phyloP scores from a whole-genome alignment of 2,888 invertebrate species.

The Meta bourneti region DNA sequence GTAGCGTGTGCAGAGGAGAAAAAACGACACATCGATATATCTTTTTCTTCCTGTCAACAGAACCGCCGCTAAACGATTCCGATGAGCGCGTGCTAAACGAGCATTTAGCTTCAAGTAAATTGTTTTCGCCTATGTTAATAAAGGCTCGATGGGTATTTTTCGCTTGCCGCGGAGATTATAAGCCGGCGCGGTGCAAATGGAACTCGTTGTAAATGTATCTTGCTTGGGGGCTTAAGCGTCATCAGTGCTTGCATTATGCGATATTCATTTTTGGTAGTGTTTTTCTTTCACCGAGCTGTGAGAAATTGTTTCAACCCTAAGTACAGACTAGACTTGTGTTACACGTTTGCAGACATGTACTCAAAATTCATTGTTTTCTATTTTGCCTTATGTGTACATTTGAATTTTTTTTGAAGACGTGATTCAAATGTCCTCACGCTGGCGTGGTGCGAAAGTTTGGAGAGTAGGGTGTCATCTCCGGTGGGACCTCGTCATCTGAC shows the following conservation, averaged over 20 bases:
- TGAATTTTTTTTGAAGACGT: no score
- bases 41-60: slow-evolving; percentile 13
- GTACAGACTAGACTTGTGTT: no score
- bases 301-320: no score
- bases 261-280: no score
- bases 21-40: slow-evolving; percentile 33
- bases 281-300: no score
- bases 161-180: background rate
- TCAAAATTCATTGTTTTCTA: no score
- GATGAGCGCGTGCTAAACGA: slow-evolving; percentile 28
- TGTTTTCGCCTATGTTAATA: slow-evolving; percentile 22
- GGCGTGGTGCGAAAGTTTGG: no score
- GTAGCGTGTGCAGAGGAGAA: slow-evolving; percentile 14
- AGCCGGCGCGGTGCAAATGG: background rate
- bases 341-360: no score
- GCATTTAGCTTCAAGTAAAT: slow-evolving; percentile 22
- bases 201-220: background rate
- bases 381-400: no score
- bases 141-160: background rate
- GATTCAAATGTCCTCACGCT: no score
- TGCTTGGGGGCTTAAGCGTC: background rate
- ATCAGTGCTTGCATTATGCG: background rate
- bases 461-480: no score
- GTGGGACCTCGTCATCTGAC: no score
- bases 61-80: slow-evolving; percentile 15